Evolutionary conservation across 2,113 vertebrate genomes (phyloP).

Genomic region (Zeus faber): DNA sequence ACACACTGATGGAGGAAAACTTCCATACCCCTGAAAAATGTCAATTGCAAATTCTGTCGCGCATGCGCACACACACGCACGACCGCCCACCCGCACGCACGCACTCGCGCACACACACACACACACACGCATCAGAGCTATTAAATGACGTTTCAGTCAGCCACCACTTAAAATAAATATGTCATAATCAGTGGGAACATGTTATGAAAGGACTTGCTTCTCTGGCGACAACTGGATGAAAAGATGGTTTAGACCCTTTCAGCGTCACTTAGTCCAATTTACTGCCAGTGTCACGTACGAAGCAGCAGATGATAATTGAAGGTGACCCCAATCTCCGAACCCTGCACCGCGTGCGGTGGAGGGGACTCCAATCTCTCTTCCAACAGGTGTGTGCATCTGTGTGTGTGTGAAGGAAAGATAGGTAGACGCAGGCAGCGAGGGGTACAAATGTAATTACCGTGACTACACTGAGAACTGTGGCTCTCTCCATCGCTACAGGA

Average conservation of each 20-base stretch:
- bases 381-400: slow-evolving; percentile 32
- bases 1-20: too few relatives aligned
- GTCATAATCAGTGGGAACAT: slow-evolving; percentile 35
- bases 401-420: background rate
- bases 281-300: slow-evolving; percentile 32
- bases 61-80: background rate
- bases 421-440: too few relatives aligned
- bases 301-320: slow-evolving; percentile 47
- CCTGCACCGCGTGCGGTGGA: slow-evolving; percentile 30
- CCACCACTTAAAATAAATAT: slow-evolving; percentile 15
- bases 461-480: slow-evolving; percentile 33
- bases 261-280: slow-evolving; percentile 53
- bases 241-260: slow-evolving; percentile 20
- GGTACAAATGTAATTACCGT: too few relatives aligned
- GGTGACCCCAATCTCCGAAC: slow-evolving; percentile 60
- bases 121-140: slow-evolving; percentile 5
- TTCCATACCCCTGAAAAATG: too few relatives aligned
- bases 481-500: slow-evolving; percentile 22
- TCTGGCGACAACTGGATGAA: slow-evolving; percentile 6
- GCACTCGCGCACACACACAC: background rate
- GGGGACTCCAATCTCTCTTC: slow-evolving; percentile 16
- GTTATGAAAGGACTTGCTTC: slow-evolving; percentile 30
- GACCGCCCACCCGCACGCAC: background rate
- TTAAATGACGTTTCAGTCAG: slow-evolving; percentile 26
- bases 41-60: background rate